Conservation (phyloP, 2,113 vertebrate genomes). For the Apaloderma vittatum region DNA sequence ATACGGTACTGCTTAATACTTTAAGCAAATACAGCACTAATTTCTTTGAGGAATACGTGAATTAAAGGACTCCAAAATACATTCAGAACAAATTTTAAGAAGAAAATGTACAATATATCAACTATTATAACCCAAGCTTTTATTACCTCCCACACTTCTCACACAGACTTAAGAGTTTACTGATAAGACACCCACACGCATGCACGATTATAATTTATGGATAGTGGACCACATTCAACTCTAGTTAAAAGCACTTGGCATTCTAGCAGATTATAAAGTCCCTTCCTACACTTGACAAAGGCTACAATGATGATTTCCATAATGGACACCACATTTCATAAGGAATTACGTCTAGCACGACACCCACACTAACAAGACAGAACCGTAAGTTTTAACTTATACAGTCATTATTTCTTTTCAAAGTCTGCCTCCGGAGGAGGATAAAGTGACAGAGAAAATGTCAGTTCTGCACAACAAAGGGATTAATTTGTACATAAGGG, state of each 20-base stretch:
- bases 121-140: neutral
- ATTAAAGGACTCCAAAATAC: neutral
- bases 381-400: neutral
- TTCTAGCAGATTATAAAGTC: neutral
- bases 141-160: slow-evolving; percentile 19
- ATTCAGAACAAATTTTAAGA: neutral
- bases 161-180: neutral
- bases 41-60: neutral
- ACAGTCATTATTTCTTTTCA: neutral
- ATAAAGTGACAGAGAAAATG: neutral
- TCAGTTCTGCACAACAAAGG: neutral
- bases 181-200: neutral
- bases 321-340: neutral
- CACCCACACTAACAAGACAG: neutral
- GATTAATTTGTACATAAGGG: slow-evolving; percentile 2
- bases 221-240: neutral
- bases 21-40: neutral
- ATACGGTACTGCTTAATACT: neutral
- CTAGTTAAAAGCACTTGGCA: neutral
- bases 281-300: neutral
- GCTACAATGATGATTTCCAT: neutral
- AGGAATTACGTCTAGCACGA: slow-evolving; percentile 12
- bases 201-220: neutral
- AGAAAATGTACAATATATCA: neutral
- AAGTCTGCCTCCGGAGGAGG: neutral